Percentiles rank a stretch among this genome's conserved stretches.
Evolutionary conservation across 2,797 vertebrate genomes (phyloP).

Genomic region (Dryobates pubescens): DNA sequence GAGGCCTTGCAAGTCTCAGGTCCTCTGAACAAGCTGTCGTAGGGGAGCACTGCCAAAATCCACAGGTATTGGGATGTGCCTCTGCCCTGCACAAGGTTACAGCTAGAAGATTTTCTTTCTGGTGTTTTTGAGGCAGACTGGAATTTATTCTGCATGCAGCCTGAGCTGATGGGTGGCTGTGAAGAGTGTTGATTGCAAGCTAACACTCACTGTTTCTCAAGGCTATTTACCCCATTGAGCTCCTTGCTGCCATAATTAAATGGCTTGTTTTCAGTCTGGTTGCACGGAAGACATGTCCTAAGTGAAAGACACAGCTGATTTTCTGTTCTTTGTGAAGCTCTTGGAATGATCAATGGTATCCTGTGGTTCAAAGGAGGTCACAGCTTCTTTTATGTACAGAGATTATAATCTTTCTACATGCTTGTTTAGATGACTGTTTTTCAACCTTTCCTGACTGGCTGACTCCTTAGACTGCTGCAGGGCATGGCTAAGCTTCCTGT

Average conservation of each 20-base stretch:
- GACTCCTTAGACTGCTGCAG: background rate
- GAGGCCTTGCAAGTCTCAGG: background rate
- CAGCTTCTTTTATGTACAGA: slow-evolving; percentile 23
- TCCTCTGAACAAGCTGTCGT: background rate
- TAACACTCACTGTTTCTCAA: background rate
- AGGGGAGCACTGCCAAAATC: background rate
- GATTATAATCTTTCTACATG: background rate
- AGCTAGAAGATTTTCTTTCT: background rate
- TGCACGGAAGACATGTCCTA: background rate
- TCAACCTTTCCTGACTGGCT: slow-evolving; percentile 1
- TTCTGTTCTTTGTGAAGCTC: slow-evolving; percentile 15
- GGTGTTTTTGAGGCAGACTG: background rate
- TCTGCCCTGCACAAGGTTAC: background rate
- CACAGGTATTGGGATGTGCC: background rate
- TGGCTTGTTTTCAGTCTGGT: slow-evolving; percentile 12
- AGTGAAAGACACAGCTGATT: slow-evolving; percentile 35
- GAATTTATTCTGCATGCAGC: background rate
- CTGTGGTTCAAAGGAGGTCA: slow-evolving; percentile 19
- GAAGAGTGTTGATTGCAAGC: background rate
- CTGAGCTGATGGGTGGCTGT: background rate
- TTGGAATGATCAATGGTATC: background rate
- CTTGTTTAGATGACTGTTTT: slow-evolving; percentile 8
- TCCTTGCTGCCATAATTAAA: slow-evolving; percentile 34
- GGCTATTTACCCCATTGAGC: background rate
- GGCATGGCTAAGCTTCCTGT: background rate